Base-by-base conservation (phyloP, 2,888 invertebrate species). In the Marasmarcha lunaedactyla region DNA sequence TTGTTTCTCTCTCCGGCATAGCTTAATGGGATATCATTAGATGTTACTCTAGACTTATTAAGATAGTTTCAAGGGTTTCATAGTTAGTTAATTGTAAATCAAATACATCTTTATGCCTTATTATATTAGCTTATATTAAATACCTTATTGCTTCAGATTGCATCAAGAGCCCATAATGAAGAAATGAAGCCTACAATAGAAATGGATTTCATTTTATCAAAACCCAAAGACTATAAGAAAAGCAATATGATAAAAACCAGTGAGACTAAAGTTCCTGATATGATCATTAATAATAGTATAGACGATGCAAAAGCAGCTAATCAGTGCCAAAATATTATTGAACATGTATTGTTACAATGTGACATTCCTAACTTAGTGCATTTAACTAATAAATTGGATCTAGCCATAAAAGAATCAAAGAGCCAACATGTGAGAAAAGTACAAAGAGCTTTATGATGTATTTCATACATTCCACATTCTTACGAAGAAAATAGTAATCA, bases 391-490 rank as follows among this genome's bases (percentile, higher is more conserved):
- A 79, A 77, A 50, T 55, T 87, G 38, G 87, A 87, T 41, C 72
- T 78, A 51, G 87, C 87, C 13, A 51, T 87, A 37, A 84, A 84
- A 45, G 87, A 87, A 61, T 84, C 86, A 1, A 84, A 81, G 45
- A 85, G 85, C 50, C 86, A 85, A 49, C 86, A 87, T 57, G 73
- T 85, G 6, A 71, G 85, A 5, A 84, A 83, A 63, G 77, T 87
- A 34, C 79, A 85, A 51, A 78, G 83, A 59, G 71, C 71, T 39
- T 55, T 86, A 45, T 83, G 66, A 40, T n/a, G n/a, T n/a, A 20
- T 6, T 33, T 14, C 34, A 41, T 11, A 34, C 20, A 20, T 11
- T 20, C 37, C 14, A 42, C 30, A 15, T 11, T 25, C 27, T 15
- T 33, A 34, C 33, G 37, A n/a, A 35, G 36, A 36, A 37, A 35